Evolutionary conservation across 2,113 vertebrate genomes (phyloP).

Genomic region (Aplodontia rufa): DNA sequence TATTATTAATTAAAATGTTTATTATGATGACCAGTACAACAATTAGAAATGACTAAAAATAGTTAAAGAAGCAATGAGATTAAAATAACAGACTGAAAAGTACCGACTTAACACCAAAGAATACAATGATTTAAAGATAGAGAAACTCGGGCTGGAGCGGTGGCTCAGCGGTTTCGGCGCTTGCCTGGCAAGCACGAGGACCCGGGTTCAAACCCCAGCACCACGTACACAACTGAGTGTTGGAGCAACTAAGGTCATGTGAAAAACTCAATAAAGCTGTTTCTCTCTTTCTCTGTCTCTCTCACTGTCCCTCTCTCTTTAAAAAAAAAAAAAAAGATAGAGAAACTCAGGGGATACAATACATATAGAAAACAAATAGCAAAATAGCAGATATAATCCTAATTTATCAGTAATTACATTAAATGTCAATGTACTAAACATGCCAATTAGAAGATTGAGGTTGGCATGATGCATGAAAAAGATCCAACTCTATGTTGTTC

Average conservation of each 20-base stretch:
- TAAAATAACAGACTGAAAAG: not conserved
- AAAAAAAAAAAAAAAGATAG: no score
- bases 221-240: no score
- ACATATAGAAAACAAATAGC: not conserved
- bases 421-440: not conserved
- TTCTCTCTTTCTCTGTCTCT: no score
- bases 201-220: no score
- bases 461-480: not conserved
- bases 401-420: not conserved
- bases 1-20: not conserved
- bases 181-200: no score
- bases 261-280: no score
- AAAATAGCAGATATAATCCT: not conserved
- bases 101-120: not conserved
- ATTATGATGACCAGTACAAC: not conserved
- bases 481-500: not conserved
- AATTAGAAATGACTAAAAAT: not conserved
- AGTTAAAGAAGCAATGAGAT: not conserved
- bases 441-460: not conserved
- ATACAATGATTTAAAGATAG: not conserved
- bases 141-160: slow-evolving; percentile 12
- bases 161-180: no score
- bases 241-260: no score
- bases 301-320: no score
- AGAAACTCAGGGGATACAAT: not conserved